These are phyloP conservation scores for Alouatta caraya DNA, from an alignment of 2,797 vertebrate genomes.

Conservation along the genomic window DNA sequence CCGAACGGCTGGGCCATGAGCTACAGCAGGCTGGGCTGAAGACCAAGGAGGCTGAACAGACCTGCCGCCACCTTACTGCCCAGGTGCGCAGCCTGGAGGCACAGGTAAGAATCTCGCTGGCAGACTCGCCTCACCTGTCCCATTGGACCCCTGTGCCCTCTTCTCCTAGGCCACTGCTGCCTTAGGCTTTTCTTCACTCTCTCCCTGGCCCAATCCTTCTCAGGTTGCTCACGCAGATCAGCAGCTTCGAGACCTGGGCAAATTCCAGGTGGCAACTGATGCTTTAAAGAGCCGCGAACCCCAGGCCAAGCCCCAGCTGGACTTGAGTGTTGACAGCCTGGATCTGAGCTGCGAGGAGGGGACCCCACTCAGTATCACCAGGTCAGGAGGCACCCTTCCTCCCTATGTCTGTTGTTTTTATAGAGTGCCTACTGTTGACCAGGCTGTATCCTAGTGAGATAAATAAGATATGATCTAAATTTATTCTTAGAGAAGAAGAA, in stretches of 20 bases:
- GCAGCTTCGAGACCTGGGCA: conserved; percentile 85
- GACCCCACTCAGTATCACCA: conserved; percentile 82
- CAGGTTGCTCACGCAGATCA: conserved; percentile 86
- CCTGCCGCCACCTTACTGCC: conserved; percentile 84
- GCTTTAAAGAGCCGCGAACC: conserved; percentile 77
- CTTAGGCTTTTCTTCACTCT: neutral
- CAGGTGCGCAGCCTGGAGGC: conserved; percentile 88
- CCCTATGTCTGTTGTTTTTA: neutral
- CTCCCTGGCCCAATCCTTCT: neutral
- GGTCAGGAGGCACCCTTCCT: conserved; percentile 80
- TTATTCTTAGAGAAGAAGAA: neutral
- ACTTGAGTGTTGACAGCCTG: conserved; percentile 90
- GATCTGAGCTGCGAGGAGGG: conserved; percentile 89
- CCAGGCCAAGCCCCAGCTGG: conserved; percentile 60
- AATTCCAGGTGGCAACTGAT: conserved; percentile 74
- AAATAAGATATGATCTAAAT: neutral
- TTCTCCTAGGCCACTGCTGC: neutral
- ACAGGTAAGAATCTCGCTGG: conserved; percentile 85
- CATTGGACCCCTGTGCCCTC: neutral
- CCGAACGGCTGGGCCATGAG: conserved; percentile 86
- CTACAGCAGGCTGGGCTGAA: conserved; percentile 84
- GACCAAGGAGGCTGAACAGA: conserved; percentile 83
- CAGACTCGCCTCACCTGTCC: fast-evolving
- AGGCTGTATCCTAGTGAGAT: neutral
- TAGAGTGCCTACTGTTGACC: neutral